A percentile compares a stretch with the other conserved stretches of the same genome.
phyloP scores from a whole-genome alignment of 2,888 invertebrate species.

The Drosophila demipolita region DNA sequence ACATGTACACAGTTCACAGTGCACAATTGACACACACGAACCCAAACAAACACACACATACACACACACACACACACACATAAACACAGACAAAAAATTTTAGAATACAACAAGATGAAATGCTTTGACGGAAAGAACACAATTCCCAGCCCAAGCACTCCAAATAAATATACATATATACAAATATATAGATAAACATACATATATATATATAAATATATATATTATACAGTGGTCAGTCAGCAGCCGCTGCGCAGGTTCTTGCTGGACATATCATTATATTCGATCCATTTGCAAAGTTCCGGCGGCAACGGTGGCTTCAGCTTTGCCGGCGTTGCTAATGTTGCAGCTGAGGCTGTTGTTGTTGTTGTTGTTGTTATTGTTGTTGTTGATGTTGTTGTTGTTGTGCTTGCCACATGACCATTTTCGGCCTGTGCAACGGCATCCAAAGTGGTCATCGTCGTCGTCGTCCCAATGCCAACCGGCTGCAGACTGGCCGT shows the following conservation, averaged over 20 bases:
- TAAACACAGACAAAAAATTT: not conserved
- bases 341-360: constrained; percentile 22
- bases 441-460: constrained; percentile 27
- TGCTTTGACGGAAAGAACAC: constrained; percentile 5
- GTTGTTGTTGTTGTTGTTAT: constrained; percentile 5
- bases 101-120: constrained; percentile 1
- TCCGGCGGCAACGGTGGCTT: constrained; percentile 89
- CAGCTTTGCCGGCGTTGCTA: constrained; percentile 62
- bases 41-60: not conserved
- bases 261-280: constrained; percentile 90
- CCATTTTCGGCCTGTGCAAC: constrained; percentile 77
- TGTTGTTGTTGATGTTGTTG: not conserved
- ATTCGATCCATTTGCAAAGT: constrained; percentile 89
- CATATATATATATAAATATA: not conserved
- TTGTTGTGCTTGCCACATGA: constrained; percentile 37
- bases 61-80: not conserved
- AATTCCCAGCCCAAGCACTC: constrained; percentile 12
- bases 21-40: constrained; percentile 14
- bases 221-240: constrained; percentile 46
- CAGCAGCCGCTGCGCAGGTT: constrained; percentile 86
- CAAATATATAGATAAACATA: constrained; percentile 8
- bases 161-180: constrained; percentile 6
- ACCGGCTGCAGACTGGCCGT: constrained; percentile 69
- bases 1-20: constrained; percentile 51
- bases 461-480: constrained; percentile 32